Evolutionary conservation across 1,140 invertebrate genomes (phyloP).

Genomic region (Colletes gigas): DNA sequence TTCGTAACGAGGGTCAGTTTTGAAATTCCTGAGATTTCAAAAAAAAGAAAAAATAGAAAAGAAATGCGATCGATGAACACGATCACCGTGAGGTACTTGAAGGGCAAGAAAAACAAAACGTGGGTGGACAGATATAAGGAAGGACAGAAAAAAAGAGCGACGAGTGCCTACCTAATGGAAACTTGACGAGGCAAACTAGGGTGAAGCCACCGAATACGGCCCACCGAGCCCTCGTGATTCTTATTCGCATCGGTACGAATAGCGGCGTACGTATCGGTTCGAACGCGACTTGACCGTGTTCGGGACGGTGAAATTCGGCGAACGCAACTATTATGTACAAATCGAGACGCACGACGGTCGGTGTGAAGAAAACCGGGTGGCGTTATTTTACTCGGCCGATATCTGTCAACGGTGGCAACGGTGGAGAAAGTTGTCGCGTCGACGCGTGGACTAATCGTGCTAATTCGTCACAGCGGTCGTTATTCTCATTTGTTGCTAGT

Average conservation of each 20-base stretch:
- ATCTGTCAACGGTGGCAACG: not conserved
- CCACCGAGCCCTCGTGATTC: slow-evolving; percentile 51
- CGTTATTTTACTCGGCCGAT: not conserved
- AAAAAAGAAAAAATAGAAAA: too few relatives aligned
- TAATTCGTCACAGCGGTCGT: slow-evolving; percentile 32
- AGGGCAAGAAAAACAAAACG: too few relatives aligned
- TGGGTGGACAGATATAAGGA: not conserved
- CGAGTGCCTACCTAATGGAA: slow-evolving; percentile 64
- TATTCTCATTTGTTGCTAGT: slow-evolving; percentile 28
- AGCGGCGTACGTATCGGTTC: not conserved
- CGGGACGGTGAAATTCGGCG: not conserved
- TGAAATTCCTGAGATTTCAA: too few relatives aligned
- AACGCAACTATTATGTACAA: not conserved
- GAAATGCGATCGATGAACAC: not conserved
- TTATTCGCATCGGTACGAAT: slow-evolving; percentile 52
- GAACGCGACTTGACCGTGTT: slow-evolving; percentile 2
- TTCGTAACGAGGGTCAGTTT: too few relatives aligned
- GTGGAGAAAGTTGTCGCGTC: not conserved
- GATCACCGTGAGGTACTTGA: not conserved
- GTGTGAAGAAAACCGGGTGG: not conserved
- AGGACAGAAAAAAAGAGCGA: not conserved
- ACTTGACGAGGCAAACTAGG: slow-evolving; percentile 61
- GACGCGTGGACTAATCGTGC: not conserved
- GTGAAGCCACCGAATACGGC: slow-evolving; percentile 58
- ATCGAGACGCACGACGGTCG: not conserved